phyloP scores from a whole-genome alignment of 1,140 invertebrate genomes.

The Sarcophaga peregrina region DNA sequence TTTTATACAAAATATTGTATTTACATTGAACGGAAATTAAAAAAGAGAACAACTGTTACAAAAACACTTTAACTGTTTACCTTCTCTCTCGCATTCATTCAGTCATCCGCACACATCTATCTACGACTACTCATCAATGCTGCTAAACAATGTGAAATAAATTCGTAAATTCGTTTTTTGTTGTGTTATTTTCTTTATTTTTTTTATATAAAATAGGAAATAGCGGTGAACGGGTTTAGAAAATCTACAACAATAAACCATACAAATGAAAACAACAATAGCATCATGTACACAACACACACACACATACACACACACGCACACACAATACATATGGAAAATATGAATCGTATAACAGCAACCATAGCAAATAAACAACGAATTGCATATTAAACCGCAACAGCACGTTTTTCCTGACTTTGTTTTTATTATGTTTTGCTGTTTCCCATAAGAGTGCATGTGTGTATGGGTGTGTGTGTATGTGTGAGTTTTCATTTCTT shows the following conservation, averaged over 20 bases:
- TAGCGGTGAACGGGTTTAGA: constrained; percentile 39
- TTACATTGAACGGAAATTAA: constrained; percentile 27
- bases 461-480: constrained; percentile 3
- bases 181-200: not conserved
- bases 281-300: not conserved
- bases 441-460: not conserved
- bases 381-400: constrained; percentile 31
- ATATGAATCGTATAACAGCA: constrained; percentile 2
- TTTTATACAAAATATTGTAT: not conserved
- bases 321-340: not conserved
- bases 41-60: not conserved
- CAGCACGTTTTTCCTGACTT: constrained; percentile 33
- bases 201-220: constrained; percentile 29
- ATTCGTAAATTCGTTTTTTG: not conserved
- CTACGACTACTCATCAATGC: not conserved
- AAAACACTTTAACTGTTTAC: not conserved
- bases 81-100: not conserved
- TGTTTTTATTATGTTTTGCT: not conserved
- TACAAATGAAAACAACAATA: not conserved
- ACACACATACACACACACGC: too few species aligned
- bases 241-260: not conserved
- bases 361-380: not conserved
- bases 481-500: not conserved
- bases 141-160: constrained; percentile 8
- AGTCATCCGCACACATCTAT: not conserved